Evolutionary conservation across 2,888 invertebrate genomes (phyloP), one percentile per base, ranked within the genome.

Genomic region (Sisyra terminalis): DNA sequence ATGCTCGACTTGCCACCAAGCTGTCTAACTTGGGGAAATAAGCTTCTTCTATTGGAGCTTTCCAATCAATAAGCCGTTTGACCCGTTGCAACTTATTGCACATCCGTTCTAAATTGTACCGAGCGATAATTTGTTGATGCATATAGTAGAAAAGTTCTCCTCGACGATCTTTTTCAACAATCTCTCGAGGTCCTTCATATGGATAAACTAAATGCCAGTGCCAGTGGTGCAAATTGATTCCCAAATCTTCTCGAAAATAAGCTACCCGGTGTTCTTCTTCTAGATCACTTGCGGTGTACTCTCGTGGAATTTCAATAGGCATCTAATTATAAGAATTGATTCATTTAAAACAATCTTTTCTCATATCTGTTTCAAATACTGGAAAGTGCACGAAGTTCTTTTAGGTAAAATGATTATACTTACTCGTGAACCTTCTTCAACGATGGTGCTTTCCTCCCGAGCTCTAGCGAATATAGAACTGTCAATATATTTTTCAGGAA

Each of bases 161-260:
- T 24, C 83, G 72, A 42, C 84, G 70, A 55, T 85, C 78, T 56
- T 86, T 85, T 39, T 67, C 67, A 4, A 86, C 82, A 32, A 83
- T 73, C 32, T 64, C 60, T 36, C 51, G 51, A 1, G 71, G 61
- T 0, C 77, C 73, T 49, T 78, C 77, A 58, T 78, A 78, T 0
- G 87, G 87, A 58, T 87, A 88, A 2, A 88, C 86, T 49, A 88
- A 68, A 60, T 89, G 88, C 88, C 87, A 88, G 57, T 88, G 87
- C 87, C 88, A 89, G 57, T 89, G 88, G 58, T 88, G 88, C 40
- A 85, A 74, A 63, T 88, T 88, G 51, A 88, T 69, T 48, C 85
- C 86, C 46, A 86, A 66, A 59, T 87, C 88, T 57, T 88, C 88
- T 32, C 87, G 73, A 70, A 83, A 88, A 61, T 88, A 89, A 24